Conservation (phyloP, 1,140 invertebrate species). For the Neodiprion pinetum region DNA sequence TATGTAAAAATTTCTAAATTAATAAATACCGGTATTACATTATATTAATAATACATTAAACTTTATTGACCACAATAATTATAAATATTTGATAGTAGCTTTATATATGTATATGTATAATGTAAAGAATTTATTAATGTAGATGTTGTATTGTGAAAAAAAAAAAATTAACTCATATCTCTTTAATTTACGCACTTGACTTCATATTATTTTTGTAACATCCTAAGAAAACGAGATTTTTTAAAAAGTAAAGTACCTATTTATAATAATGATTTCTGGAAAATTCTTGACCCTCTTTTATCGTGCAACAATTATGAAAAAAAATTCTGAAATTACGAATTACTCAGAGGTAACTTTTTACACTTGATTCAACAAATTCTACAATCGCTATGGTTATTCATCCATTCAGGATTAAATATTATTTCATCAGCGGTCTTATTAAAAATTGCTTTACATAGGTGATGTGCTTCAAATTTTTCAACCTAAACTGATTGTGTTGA, state of each 20-base stretch:
- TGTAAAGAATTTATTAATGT: conserved; percentile 2
- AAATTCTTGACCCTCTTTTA: too few species aligned
- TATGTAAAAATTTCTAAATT: too few species aligned
- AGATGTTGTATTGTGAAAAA: neutral
- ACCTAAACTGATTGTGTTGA: too few species aligned
- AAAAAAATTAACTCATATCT: neutral
- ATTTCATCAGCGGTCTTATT: neutral
- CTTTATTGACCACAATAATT: conserved; percentile 1
- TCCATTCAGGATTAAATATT: too few species aligned
- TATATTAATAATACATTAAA: neutral
- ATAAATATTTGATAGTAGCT: conserved; percentile 3
- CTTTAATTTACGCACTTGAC: neutral
- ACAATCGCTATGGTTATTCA: too few species aligned
- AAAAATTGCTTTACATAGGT: neutral
- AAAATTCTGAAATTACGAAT: too few species aligned
- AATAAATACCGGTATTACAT: neutral
- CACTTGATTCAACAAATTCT: too few species aligned
- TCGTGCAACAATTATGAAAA: too few species aligned
- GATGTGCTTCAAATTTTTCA: neutral
- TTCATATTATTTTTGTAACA: neutral
- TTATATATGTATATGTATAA: neutral
- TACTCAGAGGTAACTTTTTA: too few species aligned
- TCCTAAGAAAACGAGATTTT: neutral
- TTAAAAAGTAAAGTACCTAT: neutral
- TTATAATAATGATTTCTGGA: too few species aligned